phyloP scores from a whole-genome alignment of 1,140 invertebrate species.

The Brachionus koreanus region DNA sequence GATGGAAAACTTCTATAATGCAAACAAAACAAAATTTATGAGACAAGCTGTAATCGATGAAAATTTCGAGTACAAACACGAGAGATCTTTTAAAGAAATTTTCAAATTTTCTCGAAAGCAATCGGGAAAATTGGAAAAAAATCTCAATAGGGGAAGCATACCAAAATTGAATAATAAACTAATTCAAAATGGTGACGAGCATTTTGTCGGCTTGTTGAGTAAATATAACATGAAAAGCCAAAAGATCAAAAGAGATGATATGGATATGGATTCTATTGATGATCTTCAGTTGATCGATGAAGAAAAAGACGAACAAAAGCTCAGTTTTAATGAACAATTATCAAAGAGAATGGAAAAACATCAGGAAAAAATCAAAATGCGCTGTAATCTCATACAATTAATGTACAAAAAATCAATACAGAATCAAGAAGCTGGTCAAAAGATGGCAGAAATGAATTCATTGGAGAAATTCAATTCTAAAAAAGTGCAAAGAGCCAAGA shows the following conservation, averaged over 20 bases:
- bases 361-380: background rate
- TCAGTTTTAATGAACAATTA: background rate
- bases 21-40: background rate
- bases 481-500: background rate
- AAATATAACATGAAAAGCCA: background rate
- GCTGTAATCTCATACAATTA: background rate
- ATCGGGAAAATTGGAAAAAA: background rate
- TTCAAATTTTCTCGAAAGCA: background rate
- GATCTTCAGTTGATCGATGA: background rate
- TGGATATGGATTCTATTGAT: background rate
- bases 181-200: constrained; percentile 1
- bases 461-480: background rate
- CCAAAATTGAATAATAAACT: background rate
- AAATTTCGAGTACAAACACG: background rate
- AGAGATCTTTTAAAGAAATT: background rate
- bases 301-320: background rate
- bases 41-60: background rate
- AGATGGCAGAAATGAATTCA: background rate
- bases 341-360: background rate
- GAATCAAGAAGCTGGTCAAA: constrained; percentile 12
- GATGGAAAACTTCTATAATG: background rate
- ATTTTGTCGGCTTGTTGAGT: background rate
- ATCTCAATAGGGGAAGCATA: background rate
- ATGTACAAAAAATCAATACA: constrained; percentile 4
- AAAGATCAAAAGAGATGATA: background rate